phyloP scores from a whole-genome alignment of 1,140 invertebrate genomes.

The Camponotus vicinus region DNA sequence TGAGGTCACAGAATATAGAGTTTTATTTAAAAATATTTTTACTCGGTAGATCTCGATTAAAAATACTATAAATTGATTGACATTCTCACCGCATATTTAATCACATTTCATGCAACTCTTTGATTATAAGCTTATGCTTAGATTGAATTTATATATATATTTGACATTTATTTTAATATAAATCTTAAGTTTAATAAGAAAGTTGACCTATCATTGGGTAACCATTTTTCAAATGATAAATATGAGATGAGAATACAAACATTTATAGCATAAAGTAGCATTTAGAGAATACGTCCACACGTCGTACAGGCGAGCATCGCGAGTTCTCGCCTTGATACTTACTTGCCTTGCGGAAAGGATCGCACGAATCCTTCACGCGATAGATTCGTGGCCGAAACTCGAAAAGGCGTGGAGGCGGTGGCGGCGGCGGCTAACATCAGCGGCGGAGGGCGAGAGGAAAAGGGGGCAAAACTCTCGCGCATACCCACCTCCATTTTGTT shows the following conservation, averaged over 20 bases:
- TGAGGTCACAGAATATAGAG: not conserved
- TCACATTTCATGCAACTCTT: not conserved
- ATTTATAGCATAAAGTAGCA: conserved; percentile 42
- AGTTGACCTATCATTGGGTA: not conserved
- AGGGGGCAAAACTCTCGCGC: conserved; percentile 71
- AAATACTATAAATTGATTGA: not conserved
- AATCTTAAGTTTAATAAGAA: not conserved
- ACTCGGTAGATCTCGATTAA: not conserved
- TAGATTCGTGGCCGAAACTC: conserved; percentile 65
- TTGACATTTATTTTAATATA: not conserved
- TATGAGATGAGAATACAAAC: conserved; percentile 23
- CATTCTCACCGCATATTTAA: conserved; percentile 24
- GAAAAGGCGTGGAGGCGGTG: conserved; percentile 63
- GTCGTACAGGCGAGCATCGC: conserved; percentile 65
- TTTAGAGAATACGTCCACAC: conserved; percentile 59
- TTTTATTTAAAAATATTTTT: not conserved
- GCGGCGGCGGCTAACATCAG: conserved; percentile 66
- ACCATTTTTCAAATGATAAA: not conserved
- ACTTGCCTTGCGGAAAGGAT: conserved; percentile 77
- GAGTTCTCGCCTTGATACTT: conserved; percentile 69
- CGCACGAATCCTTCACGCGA: conserved; percentile 75
- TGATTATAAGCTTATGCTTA: not conserved
- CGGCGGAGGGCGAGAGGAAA: conserved; percentile 65
- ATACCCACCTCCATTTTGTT: conserved; percentile 86
- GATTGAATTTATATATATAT: not conserved